A percentile compares a stretch with the other conserved stretches of the same genome.
phyloP scores from a whole-genome alignment of 2,113 vertebrate species.

The Sinosuthora webbiana region DNA sequence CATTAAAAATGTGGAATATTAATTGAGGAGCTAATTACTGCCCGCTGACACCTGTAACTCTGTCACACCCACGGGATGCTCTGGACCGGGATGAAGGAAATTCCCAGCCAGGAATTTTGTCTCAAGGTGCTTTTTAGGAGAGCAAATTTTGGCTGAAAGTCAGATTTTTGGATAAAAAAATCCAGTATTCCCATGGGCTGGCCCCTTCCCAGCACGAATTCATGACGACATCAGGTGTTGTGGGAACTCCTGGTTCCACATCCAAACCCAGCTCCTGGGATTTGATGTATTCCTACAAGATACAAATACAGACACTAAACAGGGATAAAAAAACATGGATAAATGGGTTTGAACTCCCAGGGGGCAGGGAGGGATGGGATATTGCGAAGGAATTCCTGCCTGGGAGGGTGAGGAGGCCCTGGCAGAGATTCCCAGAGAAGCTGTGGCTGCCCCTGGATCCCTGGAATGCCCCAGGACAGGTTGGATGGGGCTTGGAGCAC shows the following conservation, averaged over 20 bases:
- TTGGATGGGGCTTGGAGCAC: rapidly evolving
- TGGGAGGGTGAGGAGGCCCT: neutral
- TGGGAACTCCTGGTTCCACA: neutral
- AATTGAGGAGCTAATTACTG: neutral
- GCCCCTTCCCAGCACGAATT: neutral
- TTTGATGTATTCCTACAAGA: neutral
- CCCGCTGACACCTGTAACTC: neutral
- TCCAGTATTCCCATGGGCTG: too few relatives aligned
- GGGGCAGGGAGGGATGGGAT: neutral
- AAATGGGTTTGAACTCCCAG: neutral
- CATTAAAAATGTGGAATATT: neutral
- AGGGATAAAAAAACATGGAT: neutral
- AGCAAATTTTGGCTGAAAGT: neutral
- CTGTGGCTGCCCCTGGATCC: neutral
- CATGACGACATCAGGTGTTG: rapidly evolving
- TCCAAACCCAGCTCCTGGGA: neutral
- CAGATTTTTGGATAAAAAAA: neutral
- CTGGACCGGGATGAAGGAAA: neutral
- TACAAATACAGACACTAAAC: neutral
- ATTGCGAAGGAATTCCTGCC: neutral
- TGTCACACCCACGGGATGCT: rapidly evolving
- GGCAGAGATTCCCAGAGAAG: neutral
- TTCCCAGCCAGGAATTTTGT: neutral
- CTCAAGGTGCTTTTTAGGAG: neutral
- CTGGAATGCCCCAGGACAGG: neutral